phyloP scores from a whole-genome alignment of 2,888 invertebrate genomes.

The Notocelia uddmanniana region DNA sequence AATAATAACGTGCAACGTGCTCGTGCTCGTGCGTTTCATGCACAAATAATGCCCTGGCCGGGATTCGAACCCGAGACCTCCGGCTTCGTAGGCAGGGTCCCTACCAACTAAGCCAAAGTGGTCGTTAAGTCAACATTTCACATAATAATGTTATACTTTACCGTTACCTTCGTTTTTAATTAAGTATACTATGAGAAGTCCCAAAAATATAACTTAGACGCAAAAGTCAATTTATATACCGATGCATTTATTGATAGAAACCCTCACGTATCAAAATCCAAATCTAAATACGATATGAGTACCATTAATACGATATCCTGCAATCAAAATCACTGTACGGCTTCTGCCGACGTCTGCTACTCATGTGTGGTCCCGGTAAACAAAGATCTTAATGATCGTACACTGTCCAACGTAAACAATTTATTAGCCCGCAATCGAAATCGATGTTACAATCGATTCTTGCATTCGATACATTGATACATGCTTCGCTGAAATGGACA shows the following conservation, averaged over 20 bases:
- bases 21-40: too few species aligned
- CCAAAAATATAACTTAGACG: too few species aligned
- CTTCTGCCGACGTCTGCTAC: slow-evolving; percentile 72
- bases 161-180: too few species aligned
- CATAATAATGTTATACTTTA: too few species aligned
- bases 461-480: slow-evolving; percentile 70
- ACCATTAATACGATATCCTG: slow-evolving; percentile 80
- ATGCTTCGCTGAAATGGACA: slow-evolving; percentile 64
- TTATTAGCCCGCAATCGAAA: slow-evolving; percentile 79
- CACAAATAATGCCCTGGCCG: too few species aligned
- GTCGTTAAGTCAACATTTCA: too few species aligned
- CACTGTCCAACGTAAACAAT: slow-evolving; percentile 76
- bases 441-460: slow-evolving; percentile 75
- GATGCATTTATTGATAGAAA: slow-evolving; percentile 24
- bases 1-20: too few species aligned
- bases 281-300: slow-evolving; percentile 74
- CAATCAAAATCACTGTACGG: slow-evolving; percentile 77
- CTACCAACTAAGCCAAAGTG: too few species aligned
- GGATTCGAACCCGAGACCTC: too few species aligned
- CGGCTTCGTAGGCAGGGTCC: too few species aligned
- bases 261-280: slow-evolving; percentile 55
- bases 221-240: neutral
- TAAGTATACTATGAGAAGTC: too few species aligned
- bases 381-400: slow-evolving; percentile 80
- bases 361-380: slow-evolving; percentile 82